These are phyloP conservation scores for Tetramorium parvispinum DNA, from an alignment of 1,140 invertebrate species.

Conservation along the genomic window DNA sequence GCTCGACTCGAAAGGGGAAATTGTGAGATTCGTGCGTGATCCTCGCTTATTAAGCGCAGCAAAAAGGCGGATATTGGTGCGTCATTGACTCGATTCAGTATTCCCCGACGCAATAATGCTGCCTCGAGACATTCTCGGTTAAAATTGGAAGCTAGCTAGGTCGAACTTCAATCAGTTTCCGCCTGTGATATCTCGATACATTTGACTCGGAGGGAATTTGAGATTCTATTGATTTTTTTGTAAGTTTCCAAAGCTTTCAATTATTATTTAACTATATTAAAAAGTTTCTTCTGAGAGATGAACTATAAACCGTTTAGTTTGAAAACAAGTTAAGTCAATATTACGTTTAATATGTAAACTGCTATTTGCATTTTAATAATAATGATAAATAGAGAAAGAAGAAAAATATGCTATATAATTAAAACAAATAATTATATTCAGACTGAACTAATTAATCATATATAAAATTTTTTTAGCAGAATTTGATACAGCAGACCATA, in stretches of 20 bases:
- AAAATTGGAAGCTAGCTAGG: not conserved
- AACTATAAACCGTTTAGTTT: slow-evolving; percentile 7
- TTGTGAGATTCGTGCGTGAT: slow-evolving; percentile 33
- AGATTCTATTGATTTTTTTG: not conserved
- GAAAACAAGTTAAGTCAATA: not conserved
- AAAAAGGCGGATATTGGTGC: slow-evolving; percentile 19
- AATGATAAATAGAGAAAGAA: not conserved
- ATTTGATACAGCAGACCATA: not conserved
- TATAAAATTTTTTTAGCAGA: not conserved
- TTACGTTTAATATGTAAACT: not conserved
- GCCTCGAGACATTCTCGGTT: not conserved
- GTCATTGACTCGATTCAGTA: not conserved
- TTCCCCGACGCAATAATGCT: not conserved
- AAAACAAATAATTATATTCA: slow-evolving; percentile 26
- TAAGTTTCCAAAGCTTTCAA: not conserved
- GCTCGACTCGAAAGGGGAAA: slow-evolving; percentile 38
- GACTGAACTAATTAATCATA: slow-evolving; percentile 5
- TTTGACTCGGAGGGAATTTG: not conserved
- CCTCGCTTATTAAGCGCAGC: slow-evolving; percentile 44
- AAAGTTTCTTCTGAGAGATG: not conserved
- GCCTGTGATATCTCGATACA: slow-evolving; percentile 13
- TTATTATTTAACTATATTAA: not conserved
- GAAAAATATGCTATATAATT: not conserved
- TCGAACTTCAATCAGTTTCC: slow-evolving; percentile 17
- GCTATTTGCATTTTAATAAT: not conserved